Conservation (phyloP, 2,113 vertebrate species). For the Petromus typicus region DNA sequence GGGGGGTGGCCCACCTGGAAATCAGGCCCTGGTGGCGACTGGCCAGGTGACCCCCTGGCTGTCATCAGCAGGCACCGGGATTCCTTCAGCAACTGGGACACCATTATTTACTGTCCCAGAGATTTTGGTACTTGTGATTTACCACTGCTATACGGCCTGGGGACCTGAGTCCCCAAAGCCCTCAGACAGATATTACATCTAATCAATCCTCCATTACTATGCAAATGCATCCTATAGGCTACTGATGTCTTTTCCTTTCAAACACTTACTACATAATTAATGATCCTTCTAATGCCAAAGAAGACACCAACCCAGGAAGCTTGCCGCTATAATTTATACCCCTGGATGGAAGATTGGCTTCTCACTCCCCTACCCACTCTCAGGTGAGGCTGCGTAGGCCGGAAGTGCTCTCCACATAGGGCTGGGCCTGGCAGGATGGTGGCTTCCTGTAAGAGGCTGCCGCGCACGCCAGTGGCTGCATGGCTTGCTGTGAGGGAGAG, state of each 20-base stretch:
- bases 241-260: conserved; percentile 73
- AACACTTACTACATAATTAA: conserved; percentile 81
- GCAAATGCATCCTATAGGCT: conserved; percentile 78
- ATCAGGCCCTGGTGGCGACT: not conserved
- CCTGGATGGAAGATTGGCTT: conserved; percentile 53
- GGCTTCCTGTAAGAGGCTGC: rapidly evolving
- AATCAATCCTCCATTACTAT: conserved; percentile 83
- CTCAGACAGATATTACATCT: conserved; percentile 75
- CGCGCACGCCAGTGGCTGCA: not conserved
- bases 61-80: conserved; percentile 44
- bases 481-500: not conserved
- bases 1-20: not conserved
- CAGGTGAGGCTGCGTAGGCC: not conserved
- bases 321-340: conserved; percentile 67
- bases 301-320: conserved; percentile 72
- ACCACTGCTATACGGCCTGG: conserved; percentile 37
- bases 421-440: not conserved
- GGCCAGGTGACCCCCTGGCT: not conserved
- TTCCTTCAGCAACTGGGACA: conserved; percentile 44
- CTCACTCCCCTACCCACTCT: not conserved
- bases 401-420: not conserved
- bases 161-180: conserved; percentile 68
- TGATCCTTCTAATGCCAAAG: conserved; percentile 64
- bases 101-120: conserved; percentile 71
- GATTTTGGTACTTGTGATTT: conserved; percentile 80